Percentiles rank a stretch among this genome's conserved stretches.
Conservation (phyloP, 2,113 vertebrate genomes). For the Chrysemys picta region DNA sequence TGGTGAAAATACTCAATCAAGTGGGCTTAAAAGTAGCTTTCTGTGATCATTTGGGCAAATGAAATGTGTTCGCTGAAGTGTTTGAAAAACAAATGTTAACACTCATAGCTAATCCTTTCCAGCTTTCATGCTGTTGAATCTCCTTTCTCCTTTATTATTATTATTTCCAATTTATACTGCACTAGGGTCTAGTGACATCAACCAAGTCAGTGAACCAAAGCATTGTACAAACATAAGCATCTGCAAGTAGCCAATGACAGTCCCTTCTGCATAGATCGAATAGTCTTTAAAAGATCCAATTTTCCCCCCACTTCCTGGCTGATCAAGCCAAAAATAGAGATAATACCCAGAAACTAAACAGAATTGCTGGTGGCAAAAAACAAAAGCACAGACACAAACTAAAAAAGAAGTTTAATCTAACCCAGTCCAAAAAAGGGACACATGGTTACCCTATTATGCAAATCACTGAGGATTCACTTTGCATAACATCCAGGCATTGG, state of each 20-base stretch:
- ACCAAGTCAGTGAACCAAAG: background rate
- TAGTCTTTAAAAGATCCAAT: background rate
- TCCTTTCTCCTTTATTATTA: background rate
- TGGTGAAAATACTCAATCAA: background rate
- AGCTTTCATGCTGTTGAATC: background rate
- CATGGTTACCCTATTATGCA: background rate
- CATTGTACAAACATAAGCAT: background rate
- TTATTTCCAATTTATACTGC: background rate
- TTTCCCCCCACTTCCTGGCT: background rate
- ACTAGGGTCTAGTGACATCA: background rate
- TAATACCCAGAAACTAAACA: background rate
- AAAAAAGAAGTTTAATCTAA: background rate
- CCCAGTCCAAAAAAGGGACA: background rate
- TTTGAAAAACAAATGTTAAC: background rate
- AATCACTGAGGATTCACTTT: background rate
- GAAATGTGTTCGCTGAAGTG: rapidly evolving
- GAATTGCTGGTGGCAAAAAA: background rate
- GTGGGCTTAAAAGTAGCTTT: background rate
- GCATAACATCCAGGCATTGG: background rate
- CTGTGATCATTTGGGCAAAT: background rate
- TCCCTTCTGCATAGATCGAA: background rate
- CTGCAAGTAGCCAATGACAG: background rate
- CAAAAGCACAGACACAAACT: background rate
- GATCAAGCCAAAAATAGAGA: background rate
- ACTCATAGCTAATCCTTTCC: background rate